Base-by-base conservation (phyloP, 2,797 vertebrate species). In the Sternarchorhynchus goeldii region DNA sequence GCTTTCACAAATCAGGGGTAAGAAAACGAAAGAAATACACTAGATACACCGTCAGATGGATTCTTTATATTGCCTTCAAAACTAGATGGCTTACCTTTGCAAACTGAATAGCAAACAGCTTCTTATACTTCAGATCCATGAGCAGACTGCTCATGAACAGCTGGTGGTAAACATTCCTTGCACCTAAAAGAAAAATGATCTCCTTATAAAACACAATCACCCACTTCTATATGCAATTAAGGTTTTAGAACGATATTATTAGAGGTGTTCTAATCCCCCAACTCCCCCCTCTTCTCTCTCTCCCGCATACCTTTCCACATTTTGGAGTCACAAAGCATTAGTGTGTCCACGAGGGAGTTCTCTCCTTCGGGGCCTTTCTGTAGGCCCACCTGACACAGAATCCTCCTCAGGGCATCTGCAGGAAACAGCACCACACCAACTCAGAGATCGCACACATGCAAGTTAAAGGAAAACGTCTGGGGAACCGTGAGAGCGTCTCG, bases 71-170 rank as follows among this genome's bases (percentile, higher is more conserved):
- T 36, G 2, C 12, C 5, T 31, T 3, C 36, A n/a, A 34, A 6
- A 45, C 20, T 20, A 5, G n/a, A 72, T 50, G 36, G 89, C 93
- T 94, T 94, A 98, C 97, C 89, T 95, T 98, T 57, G 97, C 96
- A 86, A 99, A 99, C 82, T 94, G 94, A 83, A 99, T 88, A 64
- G 96, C 96, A 36, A 99, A 99, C 29, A 96, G 90, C 85, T 98
- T 98, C 92, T 99, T 99, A 83, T 95, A 99, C 79, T 97, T 97
- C 81, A 96, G 93, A 88, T 99, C 97, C 97, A 99, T 98, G 77
- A 99, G 94, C 4, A 99, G 93, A 81, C 96, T 99, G 92, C 95
- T 99, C 96, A 99, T 99, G 82, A 99, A 93, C 81, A 99, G 90
- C 88, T 99, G 97, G 82, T 99, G 97, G 88, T 99, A 99, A 16